Evolutionary conservation across 2,888 invertebrate species (phyloP).

Genomic region (Trachelus stipa): DNA sequence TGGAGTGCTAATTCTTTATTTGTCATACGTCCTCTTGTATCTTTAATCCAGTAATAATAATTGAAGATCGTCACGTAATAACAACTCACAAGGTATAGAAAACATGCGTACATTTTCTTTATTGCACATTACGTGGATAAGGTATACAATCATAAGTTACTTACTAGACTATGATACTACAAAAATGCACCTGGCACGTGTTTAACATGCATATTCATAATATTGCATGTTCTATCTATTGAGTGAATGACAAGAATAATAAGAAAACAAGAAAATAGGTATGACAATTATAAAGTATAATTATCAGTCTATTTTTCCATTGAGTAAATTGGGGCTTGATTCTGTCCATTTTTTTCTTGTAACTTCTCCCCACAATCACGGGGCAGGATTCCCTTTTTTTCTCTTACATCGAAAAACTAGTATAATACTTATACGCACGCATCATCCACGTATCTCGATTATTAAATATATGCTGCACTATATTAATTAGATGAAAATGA

Average conservation of each 20-base stretch:
- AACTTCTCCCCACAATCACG: neutral
- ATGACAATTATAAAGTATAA: neutral
- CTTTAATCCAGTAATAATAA: neutral
- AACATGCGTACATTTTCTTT: constrained; percentile 1
- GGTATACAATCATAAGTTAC: constrained; percentile 4
- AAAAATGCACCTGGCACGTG: neutral
- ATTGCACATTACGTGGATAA: constrained; percentile 1
- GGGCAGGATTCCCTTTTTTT: neutral
- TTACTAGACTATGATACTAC: neutral
- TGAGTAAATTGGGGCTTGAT: neutral
- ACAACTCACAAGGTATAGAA: neutral
- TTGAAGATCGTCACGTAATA: neutral
- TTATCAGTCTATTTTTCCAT: neutral
- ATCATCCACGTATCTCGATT: neutral
- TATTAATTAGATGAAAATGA: neutral
- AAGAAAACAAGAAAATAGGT: neutral
- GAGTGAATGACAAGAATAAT: neutral
- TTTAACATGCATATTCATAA: neutral
- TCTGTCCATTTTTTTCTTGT: neutral
- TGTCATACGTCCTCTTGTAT: neutral
- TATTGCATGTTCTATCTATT: neutral
- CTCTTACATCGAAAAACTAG: neutral
- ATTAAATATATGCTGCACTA: neutral
- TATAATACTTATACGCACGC: neutral
- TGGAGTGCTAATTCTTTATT: neutral